Conservation (phyloP, 2,888 invertebrate species). For the Tetanocera ferruginea region DNA sequence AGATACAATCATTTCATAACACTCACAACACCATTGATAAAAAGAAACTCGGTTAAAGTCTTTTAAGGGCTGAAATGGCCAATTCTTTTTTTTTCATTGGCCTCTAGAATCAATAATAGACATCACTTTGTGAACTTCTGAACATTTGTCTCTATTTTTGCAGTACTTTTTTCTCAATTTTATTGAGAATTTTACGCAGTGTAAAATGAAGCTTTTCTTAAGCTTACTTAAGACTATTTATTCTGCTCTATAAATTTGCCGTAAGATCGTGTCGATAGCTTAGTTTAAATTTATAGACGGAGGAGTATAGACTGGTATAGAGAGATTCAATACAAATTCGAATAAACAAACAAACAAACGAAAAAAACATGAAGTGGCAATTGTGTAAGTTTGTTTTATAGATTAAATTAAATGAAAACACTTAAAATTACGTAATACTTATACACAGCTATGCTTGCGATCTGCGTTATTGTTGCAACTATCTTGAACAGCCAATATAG, state of each 20-base stretch:
- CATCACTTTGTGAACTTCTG: too few species aligned
- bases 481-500: background rate
- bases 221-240: too few species aligned
- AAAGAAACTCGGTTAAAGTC: too few species aligned
- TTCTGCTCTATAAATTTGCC: background rate
- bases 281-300: constrained; percentile 30
- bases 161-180: too few species aligned
- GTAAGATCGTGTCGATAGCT: constrained; percentile 11
- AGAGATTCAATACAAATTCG: background rate
- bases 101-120: too few species aligned
- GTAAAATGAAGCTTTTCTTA: too few species aligned
- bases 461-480: background rate
- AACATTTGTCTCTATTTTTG: too few species aligned
- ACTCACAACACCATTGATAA: too few species aligned
- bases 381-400: constrained; percentile 48
- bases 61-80: too few species aligned
- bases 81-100: too few species aligned
- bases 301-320: background rate
- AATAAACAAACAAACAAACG: background rate
- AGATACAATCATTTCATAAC: too few species aligned
- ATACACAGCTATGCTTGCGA: constrained; percentile 34
- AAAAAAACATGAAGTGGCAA: constrained; percentile 46
- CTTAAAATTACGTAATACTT: background rate
- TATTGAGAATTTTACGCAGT: too few species aligned
- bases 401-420: constrained; percentile 30